These are phyloP conservation scores for Tetranychus truncatus DNA, from an alignment of 2,888 invertebrate species.

Conservation along the genomic window DNA sequence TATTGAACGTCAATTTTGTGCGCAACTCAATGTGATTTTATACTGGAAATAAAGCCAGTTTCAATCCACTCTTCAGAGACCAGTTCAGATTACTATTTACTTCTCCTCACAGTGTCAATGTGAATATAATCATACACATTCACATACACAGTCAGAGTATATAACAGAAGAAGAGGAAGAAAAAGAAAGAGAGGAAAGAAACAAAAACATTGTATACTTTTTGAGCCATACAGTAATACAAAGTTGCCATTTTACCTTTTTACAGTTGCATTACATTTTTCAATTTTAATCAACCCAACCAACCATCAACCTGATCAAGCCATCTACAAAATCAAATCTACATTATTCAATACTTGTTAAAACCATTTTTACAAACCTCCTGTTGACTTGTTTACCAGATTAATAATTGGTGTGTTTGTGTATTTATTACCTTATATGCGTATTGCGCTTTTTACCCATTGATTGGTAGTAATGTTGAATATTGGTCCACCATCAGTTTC, in stretches of 20 bases:
- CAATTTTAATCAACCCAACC: no score
- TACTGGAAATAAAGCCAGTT: neutral
- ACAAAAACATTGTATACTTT: no score
- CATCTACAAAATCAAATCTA: no score
- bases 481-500: conserved; percentile 9
- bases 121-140: neutral
- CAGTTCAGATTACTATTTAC: conserved; percentile 1
- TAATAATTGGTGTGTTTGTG: neutral
- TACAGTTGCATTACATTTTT: no score
- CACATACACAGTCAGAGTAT: neutral
- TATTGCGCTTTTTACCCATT: neutral
- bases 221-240: no score
- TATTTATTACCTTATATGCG: neutral
- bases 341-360: no score
- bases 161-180: neutral
- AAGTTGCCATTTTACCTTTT: no score
- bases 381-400: no score
- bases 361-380: no score
- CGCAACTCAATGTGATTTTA: neutral
- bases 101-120: neutral
- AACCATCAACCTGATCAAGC: no score
- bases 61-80: neutral
- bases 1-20: neutral
- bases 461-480: neutral
- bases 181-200: no score